A percentile compares a stretch with the other conserved stretches of the same genome.
Conservation (phyloP, 1,140 invertebrate species). For the Drosophila navojoa region DNA sequence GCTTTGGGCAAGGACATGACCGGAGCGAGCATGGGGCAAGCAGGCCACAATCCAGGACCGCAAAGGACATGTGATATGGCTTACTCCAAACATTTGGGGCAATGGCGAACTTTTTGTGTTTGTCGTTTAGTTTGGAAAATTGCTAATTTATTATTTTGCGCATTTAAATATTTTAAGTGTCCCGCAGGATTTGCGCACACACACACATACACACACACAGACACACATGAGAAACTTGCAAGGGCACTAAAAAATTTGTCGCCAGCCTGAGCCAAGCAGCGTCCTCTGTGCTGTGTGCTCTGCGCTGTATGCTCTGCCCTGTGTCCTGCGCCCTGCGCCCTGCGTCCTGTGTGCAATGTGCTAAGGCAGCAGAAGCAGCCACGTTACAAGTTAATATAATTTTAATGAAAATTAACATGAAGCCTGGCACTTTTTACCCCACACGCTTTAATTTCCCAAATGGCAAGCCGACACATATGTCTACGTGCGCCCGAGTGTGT, state of each 20-base stretch:
- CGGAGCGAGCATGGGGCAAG: constrained; percentile 12
- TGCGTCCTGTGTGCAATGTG: constrained; percentile 5
- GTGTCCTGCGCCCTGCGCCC: constrained; percentile 4
- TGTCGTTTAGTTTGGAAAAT: constrained; percentile 61
- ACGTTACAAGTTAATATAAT: constrained; percentile 82
- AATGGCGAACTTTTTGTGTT: constrained; percentile 41
- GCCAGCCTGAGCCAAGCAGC: constrained; percentile 50
- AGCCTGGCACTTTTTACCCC: constrained; percentile 75
- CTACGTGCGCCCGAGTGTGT: constrained; percentile 1
- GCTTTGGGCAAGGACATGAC: constrained; percentile 41
- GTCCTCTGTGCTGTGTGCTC: constrained; percentile 5
- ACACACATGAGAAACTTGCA: constrained; percentile 58
- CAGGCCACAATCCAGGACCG: neutral
- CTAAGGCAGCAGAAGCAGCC: constrained; percentile 44
- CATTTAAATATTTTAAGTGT: constrained; percentile 82
- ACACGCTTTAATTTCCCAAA: constrained; percentile 80
- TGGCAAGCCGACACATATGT: constrained; percentile 48
- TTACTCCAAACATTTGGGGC: constrained; percentile 10
- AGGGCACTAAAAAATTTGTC: constrained; percentile 81
- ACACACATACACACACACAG: constrained; percentile 46
- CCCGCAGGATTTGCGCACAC: constrained; percentile 64
- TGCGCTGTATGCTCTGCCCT: constrained; percentile 37
- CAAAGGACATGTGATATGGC: constrained; percentile 8
- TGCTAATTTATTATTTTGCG: constrained; percentile 82
- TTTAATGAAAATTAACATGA: constrained; percentile 83